Evolutionary conservation across 2,797 vertebrate species (phyloP).

Genomic region (Enteromius afrohamiltoni): DNA sequence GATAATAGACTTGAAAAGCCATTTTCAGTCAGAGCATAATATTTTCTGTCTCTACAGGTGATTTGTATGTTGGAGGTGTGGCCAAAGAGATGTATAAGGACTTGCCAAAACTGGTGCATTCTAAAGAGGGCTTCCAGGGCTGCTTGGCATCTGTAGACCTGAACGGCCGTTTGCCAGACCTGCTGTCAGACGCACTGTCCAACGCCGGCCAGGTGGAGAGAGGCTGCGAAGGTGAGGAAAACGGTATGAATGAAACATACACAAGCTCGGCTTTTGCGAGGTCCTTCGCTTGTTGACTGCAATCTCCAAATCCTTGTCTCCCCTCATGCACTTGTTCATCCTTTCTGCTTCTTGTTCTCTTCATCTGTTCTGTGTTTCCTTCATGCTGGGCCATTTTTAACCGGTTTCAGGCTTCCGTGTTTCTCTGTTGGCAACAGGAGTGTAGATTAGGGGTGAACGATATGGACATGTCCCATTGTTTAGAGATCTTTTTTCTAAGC

Average conservation of each 20-base stretch:
- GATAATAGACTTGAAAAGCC: neutral
- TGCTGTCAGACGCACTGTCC: slow-evolving; percentile 93
- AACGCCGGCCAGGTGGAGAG: slow-evolving; percentile 95
- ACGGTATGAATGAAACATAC: slow-evolving; percentile 36
- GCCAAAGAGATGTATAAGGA: slow-evolving; percentile 97
- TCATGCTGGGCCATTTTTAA: neutral
- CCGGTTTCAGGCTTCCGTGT: slow-evolving; percentile 5
- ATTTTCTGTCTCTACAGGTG: slow-evolving; percentile 77
- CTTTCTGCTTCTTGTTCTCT: slow-evolving; percentile 61
- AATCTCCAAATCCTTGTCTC: slow-evolving; percentile 31
- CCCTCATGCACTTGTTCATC: slow-evolving; percentile 58
- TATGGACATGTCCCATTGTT: neutral
- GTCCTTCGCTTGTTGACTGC: slow-evolving; percentile 3
- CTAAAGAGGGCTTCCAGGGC: slow-evolving; percentile 96
- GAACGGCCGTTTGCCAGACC: slow-evolving; percentile 94
- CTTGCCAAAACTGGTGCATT: slow-evolving; percentile 94
- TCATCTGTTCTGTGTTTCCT: slow-evolving; percentile 46
- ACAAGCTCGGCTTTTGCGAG: slow-evolving; percentile 32
- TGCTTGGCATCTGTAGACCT: slow-evolving; percentile 95
- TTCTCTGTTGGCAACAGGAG: neutral
- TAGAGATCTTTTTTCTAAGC: slow-evolving; percentile 2
- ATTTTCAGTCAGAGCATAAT: slow-evolving; percentile 18
- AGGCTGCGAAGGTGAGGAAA: slow-evolving; percentile 93
- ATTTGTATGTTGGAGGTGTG: slow-evolving; percentile 94
- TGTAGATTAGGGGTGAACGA: neutral